Evolutionary conservation across 2,113 vertebrate genomes (phyloP).

Genomic region (Galbula dea): DNA sequence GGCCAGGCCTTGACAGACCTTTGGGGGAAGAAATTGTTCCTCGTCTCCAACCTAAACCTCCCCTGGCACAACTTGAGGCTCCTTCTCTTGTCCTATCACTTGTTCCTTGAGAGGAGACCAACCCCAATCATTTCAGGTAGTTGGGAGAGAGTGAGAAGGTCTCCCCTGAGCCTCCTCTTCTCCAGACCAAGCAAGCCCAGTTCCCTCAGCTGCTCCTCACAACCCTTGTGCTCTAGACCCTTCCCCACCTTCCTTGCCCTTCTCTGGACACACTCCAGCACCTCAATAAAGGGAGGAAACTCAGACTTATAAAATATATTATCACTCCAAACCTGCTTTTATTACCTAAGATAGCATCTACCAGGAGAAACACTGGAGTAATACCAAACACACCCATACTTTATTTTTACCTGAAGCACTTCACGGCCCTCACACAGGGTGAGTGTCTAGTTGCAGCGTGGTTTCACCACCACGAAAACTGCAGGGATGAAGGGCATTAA

Average conservation of each 20-base stretch:
- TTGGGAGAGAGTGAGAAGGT: too few relatives aligned
- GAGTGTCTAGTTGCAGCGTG: accelerated
- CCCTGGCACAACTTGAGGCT: too few relatives aligned
- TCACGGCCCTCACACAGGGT: accelerated
- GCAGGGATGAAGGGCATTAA: accelerated
- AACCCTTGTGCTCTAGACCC: neutral
- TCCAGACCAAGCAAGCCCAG: too few relatives aligned
- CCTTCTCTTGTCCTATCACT: too few relatives aligned
- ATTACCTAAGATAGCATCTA: accelerated
- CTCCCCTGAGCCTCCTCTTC: too few relatives aligned
- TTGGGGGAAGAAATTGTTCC: too few relatives aligned
- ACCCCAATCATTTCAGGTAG: too few relatives aligned
- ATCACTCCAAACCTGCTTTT: neutral
- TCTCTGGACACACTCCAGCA: neutral
- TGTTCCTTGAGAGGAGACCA: too few relatives aligned
- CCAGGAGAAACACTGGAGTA: neutral
- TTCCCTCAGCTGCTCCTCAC: too few relatives aligned
- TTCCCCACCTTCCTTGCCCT: neutral
- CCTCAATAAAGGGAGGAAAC: neutral
- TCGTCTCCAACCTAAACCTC: too few relatives aligned
- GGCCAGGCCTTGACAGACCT: neutral
- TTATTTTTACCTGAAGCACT: neutral
- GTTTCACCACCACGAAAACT: neutral
- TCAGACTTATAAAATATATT: neutral
- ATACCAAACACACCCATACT: accelerated